Base-by-base conservation (phyloP, 2,888 invertebrate genomes). In the Philhelius pedissequus region DNA sequence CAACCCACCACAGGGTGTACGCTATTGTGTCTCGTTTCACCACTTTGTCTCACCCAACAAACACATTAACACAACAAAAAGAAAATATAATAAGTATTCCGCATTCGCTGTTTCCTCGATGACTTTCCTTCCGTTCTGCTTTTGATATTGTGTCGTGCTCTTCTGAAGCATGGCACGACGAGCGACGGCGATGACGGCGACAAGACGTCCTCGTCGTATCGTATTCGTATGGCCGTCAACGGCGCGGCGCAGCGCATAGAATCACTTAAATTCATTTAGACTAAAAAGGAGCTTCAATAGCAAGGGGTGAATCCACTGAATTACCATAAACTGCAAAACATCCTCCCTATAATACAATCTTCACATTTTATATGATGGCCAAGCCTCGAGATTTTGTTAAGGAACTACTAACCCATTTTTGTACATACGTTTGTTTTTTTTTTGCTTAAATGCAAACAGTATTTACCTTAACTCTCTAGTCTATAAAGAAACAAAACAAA, bases 51-150 rank as follows among this genome's bases (percentile, higher is more conserved):
- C 71, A 20, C 54, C 32, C 8, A 50, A 27, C 27, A 62, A 45
- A 27, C 82, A 74, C 56, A 74, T 74, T 69, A 62, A 73, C 83
- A 83, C 64, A 73, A 35, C 48, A 45, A 56, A 71, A 77, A 15
- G 40, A 62, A 73, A 54, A 15, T 54, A 78, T 64, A 64, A 74
- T 64, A 69, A 74, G 66, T 58, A 79, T 64, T 70, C 82, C 78
- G 82, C 74, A 75, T 83, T 79, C 58, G 35, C 52, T 79, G 74
- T 70, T 70, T 79, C 78, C 73, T 83, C 54, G 82, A 78, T 78
- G 82, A 69, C 74, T 81, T 79, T 64, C 79, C 74, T 79, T 79
- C 79, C 79, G 83, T 79, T 83, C 70, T 54, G 83, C 68, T 77
- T 82, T 78, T 64, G 50, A 74, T 48, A 48, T 48, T 48, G 56